phyloP scores from a whole-genome alignment of 1,140 invertebrate species.

The Pogonus chalceus region DNA sequence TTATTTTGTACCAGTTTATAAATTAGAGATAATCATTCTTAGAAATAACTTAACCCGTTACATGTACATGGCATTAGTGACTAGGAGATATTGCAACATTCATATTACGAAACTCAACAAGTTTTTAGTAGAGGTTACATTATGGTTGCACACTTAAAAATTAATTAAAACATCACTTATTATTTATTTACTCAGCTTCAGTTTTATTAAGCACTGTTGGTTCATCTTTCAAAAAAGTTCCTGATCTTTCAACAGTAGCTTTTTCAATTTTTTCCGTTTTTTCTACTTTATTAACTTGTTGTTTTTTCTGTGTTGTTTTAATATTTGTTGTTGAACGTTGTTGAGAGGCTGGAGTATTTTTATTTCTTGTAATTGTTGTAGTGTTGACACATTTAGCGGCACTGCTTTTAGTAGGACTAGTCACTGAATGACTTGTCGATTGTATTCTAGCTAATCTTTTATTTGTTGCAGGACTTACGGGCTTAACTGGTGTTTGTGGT shows the following conservation, averaged over 20 bases:
- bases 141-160: too few relatives aligned
- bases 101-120: background rate
- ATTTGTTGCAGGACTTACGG: slow-evolving; percentile 29
- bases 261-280: slow-evolving; percentile 11
- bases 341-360: slow-evolving; percentile 12
- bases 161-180: background rate
- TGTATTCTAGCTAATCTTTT: slow-evolving; percentile 18
- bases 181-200: background rate
- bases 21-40: too few relatives aligned
- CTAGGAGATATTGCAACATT: background rate
- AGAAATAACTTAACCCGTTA: too few relatives aligned
- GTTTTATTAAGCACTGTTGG: slow-evolving; percentile 25
- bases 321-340: background rate
- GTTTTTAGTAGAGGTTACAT: background rate
- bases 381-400: slow-evolving; percentile 27
- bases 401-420: slow-evolving; percentile 32
- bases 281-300: background rate
- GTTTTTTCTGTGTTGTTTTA: slow-evolving; percentile 8
- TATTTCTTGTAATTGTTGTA: slow-evolving; percentile 10
- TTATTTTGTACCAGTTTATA: too few relatives aligned
- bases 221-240: slow-evolving; percentile 64
- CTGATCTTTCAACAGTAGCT: slow-evolving; percentile 45
- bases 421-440: slow-evolving; percentile 20
- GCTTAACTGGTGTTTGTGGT: slow-evolving; percentile 33
- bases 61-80: background rate